These are phyloP conservation scores for Eulemur albifrons DNA, from an alignment of 2,797 vertebrate genomes.

Conservation along the genomic window DNA sequence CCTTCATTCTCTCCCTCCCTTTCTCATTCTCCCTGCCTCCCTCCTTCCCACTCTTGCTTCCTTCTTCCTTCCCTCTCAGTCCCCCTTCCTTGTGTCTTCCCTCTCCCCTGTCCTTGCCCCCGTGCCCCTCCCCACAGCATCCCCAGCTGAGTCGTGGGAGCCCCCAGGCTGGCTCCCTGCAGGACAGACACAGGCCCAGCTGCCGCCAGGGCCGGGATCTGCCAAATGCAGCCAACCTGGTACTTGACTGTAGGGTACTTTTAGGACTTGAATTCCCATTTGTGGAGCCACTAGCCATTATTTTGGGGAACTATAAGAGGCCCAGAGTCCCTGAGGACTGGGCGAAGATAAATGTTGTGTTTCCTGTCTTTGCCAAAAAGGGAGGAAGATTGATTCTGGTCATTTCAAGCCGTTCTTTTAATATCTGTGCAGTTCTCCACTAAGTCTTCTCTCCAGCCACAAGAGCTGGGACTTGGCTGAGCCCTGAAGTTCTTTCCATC, in stretches of 20 bases:
- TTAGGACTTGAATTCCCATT: constrained; percentile 7
- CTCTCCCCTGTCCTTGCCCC: neutral
- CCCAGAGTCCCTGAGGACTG: neutral
- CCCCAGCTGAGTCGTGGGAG: neutral
- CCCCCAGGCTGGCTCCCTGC: neutral
- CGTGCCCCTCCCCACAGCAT: neutral
- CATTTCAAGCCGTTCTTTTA: constrained; percentile 57
- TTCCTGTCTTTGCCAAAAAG: constrained; percentile 17
- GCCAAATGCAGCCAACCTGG: neutral
- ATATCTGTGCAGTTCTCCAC: constrained; percentile 45
- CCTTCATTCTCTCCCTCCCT: neutral
- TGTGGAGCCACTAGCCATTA: neutral
- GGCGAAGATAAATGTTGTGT: neutral
- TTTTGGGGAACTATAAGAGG: neutral
- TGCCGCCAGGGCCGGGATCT: neutral
- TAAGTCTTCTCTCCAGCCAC: neutral
- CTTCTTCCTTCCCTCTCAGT: neutral
- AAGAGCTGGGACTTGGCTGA: neutral
- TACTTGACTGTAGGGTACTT: constrained; percentile 13
- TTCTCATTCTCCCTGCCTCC: neutral
- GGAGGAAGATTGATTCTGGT: constrained; percentile 31
- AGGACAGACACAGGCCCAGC: neutral
- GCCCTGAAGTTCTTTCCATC: neutral
- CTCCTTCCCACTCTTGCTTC: neutral
- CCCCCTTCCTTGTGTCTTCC: neutral